Conservation (phyloP, 2,797 vertebrate genomes). For the Channallabes apus region DNA sequence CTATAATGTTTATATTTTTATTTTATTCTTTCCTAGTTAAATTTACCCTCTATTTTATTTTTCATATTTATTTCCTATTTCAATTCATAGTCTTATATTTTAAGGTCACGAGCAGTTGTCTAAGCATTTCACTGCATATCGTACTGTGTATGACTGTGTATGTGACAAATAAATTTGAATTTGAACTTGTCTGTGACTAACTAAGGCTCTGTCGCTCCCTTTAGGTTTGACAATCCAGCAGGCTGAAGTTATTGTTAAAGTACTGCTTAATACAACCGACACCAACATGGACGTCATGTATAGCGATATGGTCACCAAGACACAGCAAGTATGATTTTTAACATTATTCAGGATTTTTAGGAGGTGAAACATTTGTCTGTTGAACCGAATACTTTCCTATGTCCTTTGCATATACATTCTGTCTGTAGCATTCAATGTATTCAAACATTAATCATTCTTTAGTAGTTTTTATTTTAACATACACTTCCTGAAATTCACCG, state of each 20-base stretch:
- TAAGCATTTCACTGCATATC: too few relatives aligned
- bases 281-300: constrained; percentile 87
- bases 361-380: neutral
- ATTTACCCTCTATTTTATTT: too few relatives aligned
- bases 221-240: constrained; percentile 86
- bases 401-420: neutral
- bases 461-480: neutral
- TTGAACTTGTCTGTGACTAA: neutral
- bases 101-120: too few relatives aligned
- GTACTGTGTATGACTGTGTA: too few relatives aligned
- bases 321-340: constrained; percentile 83
- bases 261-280: constrained; percentile 82
- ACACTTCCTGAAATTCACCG: too few relatives aligned
- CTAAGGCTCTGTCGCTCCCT: neutral
- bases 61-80: too few relatives aligned
- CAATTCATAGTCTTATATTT: too few relatives aligned
- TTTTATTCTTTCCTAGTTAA: too few relatives aligned
- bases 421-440: neutral
- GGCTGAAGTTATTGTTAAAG: constrained; percentile 84
- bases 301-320: constrained; percentile 92
- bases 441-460: neutral
- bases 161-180: too few relatives aligned
- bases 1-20: too few relatives aligned
- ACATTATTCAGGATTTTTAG: neutral
- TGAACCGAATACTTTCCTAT: neutral